Evolutionary conservation across 2,797 vertebrate species (phyloP).

Genomic region (Cossypha heuglini): DNA sequence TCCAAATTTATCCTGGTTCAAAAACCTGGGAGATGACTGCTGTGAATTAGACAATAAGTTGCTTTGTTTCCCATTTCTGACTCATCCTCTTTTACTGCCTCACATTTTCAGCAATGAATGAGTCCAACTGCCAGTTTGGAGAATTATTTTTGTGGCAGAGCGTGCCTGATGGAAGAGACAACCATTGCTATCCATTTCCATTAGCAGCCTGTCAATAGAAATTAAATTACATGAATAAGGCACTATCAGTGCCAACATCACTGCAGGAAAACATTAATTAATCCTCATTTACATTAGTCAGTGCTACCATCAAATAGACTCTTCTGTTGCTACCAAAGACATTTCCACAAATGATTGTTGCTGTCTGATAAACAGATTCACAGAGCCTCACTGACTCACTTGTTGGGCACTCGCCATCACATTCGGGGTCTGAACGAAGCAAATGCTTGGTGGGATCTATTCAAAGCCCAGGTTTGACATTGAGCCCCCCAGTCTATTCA

Average conservation of each 20-base stretch:
- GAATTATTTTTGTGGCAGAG: conserved; percentile 50
- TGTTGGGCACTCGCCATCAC: background rate
- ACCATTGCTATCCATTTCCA: conserved; percentile 65
- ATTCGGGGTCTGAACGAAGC: background rate
- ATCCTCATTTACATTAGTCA: conserved; percentile 73
- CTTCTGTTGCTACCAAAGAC: conserved; percentile 62
- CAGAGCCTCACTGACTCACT: conserved; percentile 43
- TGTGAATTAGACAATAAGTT: background rate
- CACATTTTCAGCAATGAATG: background rate
- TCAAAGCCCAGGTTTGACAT: background rate
- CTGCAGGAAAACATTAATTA: conserved; percentile 74
- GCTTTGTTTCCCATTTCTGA: conserved; percentile 31
- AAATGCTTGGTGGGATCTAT: conserved; percentile 21
- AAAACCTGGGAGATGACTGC: background rate
- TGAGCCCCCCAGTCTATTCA: background rate
- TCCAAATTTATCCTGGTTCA: background rate
- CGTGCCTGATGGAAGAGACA: conserved; percentile 48
- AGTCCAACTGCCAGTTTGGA: conserved; percentile 16
- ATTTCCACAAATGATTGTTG: conserved; percentile 56
- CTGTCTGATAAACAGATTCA: conserved; percentile 63
- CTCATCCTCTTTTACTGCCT: background rate
- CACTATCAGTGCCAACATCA: conserved; percentile 66
- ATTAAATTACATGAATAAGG: conserved; percentile 71
- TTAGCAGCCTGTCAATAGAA: conserved; percentile 72
- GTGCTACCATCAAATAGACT: conserved; percentile 61